Percentiles rank a stretch among this genome's conserved stretches.
Evolutionary conservation across 2,797 vertebrate species (phyloP).

Genomic region (Buceros bicornis): DNA sequence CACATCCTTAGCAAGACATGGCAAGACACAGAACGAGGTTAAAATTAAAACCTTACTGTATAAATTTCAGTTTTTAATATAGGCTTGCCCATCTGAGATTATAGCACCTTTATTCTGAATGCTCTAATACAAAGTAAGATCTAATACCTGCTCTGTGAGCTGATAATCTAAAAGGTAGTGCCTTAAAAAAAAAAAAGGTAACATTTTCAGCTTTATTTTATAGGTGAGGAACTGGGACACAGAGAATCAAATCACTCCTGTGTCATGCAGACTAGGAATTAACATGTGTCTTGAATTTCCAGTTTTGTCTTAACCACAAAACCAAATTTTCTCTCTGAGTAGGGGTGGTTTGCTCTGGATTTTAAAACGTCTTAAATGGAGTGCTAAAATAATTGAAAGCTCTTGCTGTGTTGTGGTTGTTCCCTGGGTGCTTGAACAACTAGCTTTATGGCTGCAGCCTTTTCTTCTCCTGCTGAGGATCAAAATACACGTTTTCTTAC

Average conservation of each 20-base stretch:
- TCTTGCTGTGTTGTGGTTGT: neutral
- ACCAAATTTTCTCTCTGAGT: neutral
- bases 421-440: neutral
- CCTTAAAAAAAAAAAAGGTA: neutral
- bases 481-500: neutral
- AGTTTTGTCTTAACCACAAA: conserved; percentile 40
- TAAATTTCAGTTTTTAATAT: neutral
- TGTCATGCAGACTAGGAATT: conserved; percentile 43
- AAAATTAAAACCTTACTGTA: neutral
- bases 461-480: neutral
- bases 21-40: neutral
- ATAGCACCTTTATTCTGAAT: neutral
- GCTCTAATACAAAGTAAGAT: neutral
- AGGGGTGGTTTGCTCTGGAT: neutral
- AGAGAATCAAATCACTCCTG: conserved; percentile 11
- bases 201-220: conserved; percentile 28
- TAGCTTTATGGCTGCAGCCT: neutral
- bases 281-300: conserved; percentile 39
- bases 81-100: neutral
- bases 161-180: neutral
- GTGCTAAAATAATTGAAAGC: neutral
- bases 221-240: conserved; percentile 8
- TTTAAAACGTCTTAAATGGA: conserved; percentile 6
- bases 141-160: neutral
- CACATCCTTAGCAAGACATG: neutral